Evolutionary conservation across 2,113 vertebrate genomes (phyloP).

Genomic region (Rafetus swinhoei): DNA sequence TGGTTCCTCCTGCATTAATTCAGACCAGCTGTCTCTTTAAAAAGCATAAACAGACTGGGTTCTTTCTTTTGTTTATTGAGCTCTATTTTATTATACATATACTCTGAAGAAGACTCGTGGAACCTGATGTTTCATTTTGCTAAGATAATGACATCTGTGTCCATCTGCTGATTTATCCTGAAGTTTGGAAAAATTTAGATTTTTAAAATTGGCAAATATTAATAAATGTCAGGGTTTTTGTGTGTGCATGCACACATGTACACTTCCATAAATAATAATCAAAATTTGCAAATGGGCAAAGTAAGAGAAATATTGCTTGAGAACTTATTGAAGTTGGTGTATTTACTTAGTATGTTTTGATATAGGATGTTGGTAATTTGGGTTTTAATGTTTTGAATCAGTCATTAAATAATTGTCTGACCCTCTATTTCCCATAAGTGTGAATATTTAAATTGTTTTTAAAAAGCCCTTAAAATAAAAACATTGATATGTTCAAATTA

Average conservation of each 20-base stretch:
- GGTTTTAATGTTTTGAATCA: background rate
- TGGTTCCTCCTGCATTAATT: background rate
- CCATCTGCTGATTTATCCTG: background rate
- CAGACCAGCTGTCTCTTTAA: background rate
- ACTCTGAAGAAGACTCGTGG: background rate
- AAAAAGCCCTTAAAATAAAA: background rate
- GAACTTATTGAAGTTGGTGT: background rate
- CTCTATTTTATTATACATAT: background rate
- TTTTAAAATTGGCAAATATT: background rate
- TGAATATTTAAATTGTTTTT: background rate
- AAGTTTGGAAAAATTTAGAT: background rate
- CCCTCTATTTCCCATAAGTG: background rate
- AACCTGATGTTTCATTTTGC: background rate
- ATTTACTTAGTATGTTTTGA: no score
- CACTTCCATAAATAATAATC: background rate
- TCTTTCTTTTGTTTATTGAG: background rate
- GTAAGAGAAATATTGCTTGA: background rate
- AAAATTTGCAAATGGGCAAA: background rate
- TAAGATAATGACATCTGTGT: background rate
- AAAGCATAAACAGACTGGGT: background rate
- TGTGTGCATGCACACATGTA: background rate
- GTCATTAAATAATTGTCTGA: background rate
- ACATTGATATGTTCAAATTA: background rate
- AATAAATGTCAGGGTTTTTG: background rate
- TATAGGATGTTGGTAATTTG: background rate